Evolutionary conservation across 2,113 vertebrate species (phyloP).

Genomic region (Peromyscus polionotus): DNA sequence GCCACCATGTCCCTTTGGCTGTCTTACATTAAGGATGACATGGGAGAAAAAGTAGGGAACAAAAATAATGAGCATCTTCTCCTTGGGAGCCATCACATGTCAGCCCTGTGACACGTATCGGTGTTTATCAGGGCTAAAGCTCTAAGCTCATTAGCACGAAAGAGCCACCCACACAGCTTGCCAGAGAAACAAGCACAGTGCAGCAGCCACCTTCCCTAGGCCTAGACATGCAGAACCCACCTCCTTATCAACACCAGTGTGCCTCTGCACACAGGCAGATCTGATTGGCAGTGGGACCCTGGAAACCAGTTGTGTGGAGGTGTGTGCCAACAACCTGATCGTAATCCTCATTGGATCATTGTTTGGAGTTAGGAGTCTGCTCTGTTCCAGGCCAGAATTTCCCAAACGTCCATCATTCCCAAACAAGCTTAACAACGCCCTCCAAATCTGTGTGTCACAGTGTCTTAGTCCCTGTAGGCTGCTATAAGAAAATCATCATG

Average conservation of each 20-base stretch:
- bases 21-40: constrained; percentile 53
- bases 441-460: not conserved
- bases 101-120: constrained; percentile 62
- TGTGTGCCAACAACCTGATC: not conserved
- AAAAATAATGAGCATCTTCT: constrained; percentile 65
- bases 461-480: not conserved
- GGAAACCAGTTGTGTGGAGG: not conserved
- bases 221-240: not conserved
- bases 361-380: constrained; percentile 36
- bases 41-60: not conserved
- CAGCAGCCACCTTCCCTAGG: not conserved
- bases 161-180: constrained; percentile 55
- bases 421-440: not conserved
- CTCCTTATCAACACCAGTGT: not conserved
- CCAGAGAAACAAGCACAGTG: constrained; percentile 57
- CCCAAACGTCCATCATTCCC: constrained; percentile 32
- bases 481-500: not conserved
- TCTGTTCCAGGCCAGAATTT: constrained; percentile 35
- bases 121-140: constrained; percentile 68
- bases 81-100: constrained; percentile 62
- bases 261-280: not conserved
- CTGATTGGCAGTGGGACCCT: not conserved
- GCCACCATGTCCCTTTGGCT: not conserved
- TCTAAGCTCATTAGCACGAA: constrained; percentile 68
- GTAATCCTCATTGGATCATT: not conserved